Base-by-base conservation (phyloP, 2,797 vertebrate species). In the Chrysocyon brachyurus region DNA sequence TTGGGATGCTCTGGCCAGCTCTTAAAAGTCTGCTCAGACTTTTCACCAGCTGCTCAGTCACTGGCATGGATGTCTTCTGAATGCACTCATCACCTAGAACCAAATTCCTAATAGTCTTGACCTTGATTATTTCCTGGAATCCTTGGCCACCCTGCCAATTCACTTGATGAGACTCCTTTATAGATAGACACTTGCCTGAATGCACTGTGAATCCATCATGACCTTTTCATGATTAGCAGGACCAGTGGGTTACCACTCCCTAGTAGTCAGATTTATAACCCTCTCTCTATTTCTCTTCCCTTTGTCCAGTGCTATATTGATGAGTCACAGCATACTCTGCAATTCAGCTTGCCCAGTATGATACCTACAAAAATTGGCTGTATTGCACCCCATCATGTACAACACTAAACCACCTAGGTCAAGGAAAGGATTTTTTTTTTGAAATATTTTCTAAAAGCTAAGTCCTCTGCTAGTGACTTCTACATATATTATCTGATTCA, bases 401-500 rank as follows among this genome's bases (percentile, higher is more conserved):
- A 33, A 52, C 21, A 77, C 40, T 31, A 84, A 78, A n/a, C 72
- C 14, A 77, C 15, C 59, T 17, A 95, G 40, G 4, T 31, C 54
- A 87, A 87, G 28, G 36, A 92, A 90, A 90, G 28, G 3, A 72
- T 22, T 66, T 63, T 33, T 33, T 33, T 96, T 93, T 26, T n/a
- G 14, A 92, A 92, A 72, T 61, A 64, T n/a, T 87, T 95, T 61
- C 33, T 95, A 16, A 79, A 95, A 68, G 49, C 26, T 46, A 88
- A 56, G 12, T 90, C 22, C 0, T 95, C 21, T 10, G 7, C 10
- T 75, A 72, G 28, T 17, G 36, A 85, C 49, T 83, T 70, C 52
- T 64, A n/a, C 8, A 36, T 83, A 86, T 56, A 40, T 68, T 75
- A 49, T 40, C 9, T 63, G 64, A 81, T 63, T 59, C 14, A 54